Evolutionary conservation across 2,797 vertebrate genomes (phyloP).

Genomic region (Distichodus sexfasciatus): DNA sequence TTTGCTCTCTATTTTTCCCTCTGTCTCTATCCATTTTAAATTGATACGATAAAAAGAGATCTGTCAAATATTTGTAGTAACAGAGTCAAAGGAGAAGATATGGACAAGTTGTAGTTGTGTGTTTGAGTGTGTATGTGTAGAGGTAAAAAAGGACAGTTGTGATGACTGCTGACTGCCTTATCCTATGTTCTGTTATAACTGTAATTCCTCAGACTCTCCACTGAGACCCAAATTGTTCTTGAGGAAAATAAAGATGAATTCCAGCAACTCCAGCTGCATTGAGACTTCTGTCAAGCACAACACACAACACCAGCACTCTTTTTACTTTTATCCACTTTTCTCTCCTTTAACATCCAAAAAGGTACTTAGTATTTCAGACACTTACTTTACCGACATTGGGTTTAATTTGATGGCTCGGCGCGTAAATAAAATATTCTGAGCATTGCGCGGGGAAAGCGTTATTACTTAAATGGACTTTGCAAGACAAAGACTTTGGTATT

Average conservation of each 20-base stretch:
- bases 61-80: too few species aligned
- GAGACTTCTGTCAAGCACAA: conserved; percentile 50
- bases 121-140: neutral
- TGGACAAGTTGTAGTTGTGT: too few species aligned
- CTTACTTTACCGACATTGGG: conserved; percentile 42
- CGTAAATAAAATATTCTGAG: conserved; percentile 49
- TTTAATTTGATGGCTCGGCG: conserved; percentile 60
- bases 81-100: conserved; percentile 36
- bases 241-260: conserved; percentile 53
- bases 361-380: conserved; percentile 54
- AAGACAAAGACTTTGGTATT: conserved; percentile 79
- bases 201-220: conserved; percentile 50
- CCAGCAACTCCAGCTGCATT: conserved; percentile 42
- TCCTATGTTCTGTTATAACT: conserved; percentile 56
- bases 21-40: neutral
- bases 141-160: conserved; percentile 42
- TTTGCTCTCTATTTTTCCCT: neutral
- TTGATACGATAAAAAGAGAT: too few species aligned
- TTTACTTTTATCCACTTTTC: conserved; percentile 4
- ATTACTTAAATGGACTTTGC: conserved; percentile 79
- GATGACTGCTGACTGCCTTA: conserved; percentile 37
- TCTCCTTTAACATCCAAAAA: conserved; percentile 34
- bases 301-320: neutral
- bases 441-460: conserved; percentile 68
- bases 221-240: conserved; percentile 59